Evolutionary conservation across 2,797 vertebrate species (phyloP).

Genomic region (Platalea minor): DNA sequence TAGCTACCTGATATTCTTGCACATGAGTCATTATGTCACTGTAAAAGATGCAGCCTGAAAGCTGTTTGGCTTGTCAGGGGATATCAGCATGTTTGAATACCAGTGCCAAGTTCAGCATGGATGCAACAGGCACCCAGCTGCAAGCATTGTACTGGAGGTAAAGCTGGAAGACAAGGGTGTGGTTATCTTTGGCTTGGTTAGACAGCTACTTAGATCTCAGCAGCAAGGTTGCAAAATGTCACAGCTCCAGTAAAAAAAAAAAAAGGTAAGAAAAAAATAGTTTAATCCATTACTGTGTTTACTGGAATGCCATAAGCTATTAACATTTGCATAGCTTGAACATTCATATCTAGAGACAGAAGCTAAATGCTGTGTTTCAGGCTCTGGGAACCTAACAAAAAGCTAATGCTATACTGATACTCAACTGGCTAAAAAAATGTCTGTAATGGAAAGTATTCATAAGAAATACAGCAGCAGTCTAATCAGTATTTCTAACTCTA

Average conservation of each 20-base stretch:
- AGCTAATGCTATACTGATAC: not conserved
- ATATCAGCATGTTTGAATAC: not conserved
- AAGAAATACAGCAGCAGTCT: not conserved
- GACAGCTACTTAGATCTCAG: not conserved
- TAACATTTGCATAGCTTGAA: not conserved
- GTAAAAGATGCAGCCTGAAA: not conserved
- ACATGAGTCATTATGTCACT: not conserved
- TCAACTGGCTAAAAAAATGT: not conserved
- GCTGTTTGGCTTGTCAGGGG: not conserved
- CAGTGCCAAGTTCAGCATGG: not conserved
- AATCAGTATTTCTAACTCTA: not conserved
- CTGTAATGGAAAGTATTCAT: not conserved
- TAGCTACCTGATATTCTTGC: not conserved
- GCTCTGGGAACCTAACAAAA: not conserved
- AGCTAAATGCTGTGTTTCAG: not conserved
- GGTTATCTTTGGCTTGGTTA: not conserved
- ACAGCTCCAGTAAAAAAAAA: not conserved
- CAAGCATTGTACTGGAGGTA: not conserved
- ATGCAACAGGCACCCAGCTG: not conserved
- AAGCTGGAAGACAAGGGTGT: not conserved
- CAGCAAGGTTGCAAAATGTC: not conserved
- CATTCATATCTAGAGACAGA: not conserved
- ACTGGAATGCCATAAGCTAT: not conserved
- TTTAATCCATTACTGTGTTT: not conserved
- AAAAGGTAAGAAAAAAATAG: not conserved